Evolutionary conservation across 2,888 invertebrate species (phyloP).

Genomic region (Molanna angustata): DNA sequence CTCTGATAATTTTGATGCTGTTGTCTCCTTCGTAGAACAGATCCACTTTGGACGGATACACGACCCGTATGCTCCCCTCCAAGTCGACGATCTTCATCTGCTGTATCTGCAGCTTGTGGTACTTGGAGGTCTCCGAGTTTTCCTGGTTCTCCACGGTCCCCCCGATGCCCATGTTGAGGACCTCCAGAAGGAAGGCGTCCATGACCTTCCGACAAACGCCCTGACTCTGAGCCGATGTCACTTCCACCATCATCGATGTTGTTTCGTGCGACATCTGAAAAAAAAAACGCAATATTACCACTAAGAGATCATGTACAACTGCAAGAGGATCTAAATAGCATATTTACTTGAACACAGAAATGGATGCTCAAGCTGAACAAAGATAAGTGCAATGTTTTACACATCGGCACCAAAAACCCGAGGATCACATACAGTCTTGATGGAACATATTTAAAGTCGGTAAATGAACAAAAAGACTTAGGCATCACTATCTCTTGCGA

Average conservation of each 20-base stretch:
- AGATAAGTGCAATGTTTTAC: no score
- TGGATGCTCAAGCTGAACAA: no score
- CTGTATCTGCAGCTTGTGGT: constrained; percentile 48
- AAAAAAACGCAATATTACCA: no score
- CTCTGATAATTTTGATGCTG: constrained; percentile 24
- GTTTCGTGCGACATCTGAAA: constrained; percentile 65
- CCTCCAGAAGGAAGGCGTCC: constrained; percentile 64
- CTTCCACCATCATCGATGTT: constrained; percentile 68
- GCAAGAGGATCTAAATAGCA: no score
- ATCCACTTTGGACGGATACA: constrained; percentile 78
- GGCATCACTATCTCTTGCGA: no score
- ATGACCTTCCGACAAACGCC: constrained; percentile 65
- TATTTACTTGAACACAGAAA: no score
- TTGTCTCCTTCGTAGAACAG: constrained; percentile 52
- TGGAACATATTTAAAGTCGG: no score
- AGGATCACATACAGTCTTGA: no score
- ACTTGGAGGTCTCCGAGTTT: constrained; percentile 20
- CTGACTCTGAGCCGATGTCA: constrained; percentile 67
- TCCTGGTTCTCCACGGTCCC: constrained; percentile 39
- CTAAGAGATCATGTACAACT: no score
- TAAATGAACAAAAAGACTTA: no score
- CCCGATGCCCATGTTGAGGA: constrained; percentile 57
- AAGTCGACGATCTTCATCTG: constrained; percentile 71
- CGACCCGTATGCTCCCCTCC: constrained; percentile 68
- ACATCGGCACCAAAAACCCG: no score